Conservation (phyloP, 2,113 vertebrate genomes). For the Bolborhynchus lineola region DNA sequence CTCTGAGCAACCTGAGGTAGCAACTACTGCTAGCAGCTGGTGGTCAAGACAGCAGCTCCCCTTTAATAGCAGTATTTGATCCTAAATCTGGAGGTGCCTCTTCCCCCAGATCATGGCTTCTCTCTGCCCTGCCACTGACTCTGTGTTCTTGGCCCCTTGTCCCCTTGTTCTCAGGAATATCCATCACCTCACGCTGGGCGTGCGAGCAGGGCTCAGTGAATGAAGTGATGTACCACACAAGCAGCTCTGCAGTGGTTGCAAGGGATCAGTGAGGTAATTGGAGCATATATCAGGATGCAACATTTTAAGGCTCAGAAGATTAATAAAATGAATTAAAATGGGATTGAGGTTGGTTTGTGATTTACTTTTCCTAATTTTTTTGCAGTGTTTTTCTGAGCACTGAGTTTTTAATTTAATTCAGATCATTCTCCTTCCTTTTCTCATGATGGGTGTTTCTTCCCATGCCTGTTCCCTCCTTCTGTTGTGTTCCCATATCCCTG, state of each 20-base stretch:
- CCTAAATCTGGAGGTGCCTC: not conserved
- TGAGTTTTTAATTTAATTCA: not conserved
- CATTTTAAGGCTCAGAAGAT: not conserved
- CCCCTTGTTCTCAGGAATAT: not conserved
- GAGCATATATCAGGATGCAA: not conserved
- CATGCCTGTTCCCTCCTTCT: not conserved
- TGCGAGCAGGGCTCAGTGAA: rapidly evolving
- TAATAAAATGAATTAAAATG: not conserved
- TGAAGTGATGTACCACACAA: not conserved
- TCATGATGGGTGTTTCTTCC: not conserved
- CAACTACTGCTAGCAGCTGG: not conserved
- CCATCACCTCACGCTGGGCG: not conserved
- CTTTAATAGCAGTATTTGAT: rapidly evolving
- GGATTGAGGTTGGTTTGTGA: not conserved
- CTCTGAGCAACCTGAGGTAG: not conserved
- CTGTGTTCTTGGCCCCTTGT: not conserved
- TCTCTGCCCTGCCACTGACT: rapidly evolving
- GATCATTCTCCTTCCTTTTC: not conserved
- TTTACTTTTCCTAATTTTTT: not conserved
- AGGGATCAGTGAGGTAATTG: rapidly evolving
- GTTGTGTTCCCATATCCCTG: not conserved
- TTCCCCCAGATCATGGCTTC: rapidly evolving
- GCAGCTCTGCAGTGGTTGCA: not conserved
- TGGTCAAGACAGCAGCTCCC: not conserved
- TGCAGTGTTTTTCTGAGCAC: not conserved